Evolutionary conservation across 2,888 invertebrate species (phyloP).

Genomic region (Halictus ligatus): DNA sequence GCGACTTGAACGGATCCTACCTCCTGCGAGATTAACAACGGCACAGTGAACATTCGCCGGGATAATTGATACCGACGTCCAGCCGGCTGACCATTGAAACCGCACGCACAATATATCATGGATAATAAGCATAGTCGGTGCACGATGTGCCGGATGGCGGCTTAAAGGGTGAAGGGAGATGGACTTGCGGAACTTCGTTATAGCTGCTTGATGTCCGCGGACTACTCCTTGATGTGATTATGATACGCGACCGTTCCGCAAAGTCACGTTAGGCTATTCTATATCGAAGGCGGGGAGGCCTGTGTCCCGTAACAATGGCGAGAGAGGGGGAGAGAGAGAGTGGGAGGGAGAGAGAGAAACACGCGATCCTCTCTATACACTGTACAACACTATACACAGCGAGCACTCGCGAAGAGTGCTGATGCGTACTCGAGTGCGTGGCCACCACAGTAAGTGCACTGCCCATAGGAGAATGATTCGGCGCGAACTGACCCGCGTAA

Average conservation of each 20-base stretch:
- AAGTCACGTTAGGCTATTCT: slow-evolving; percentile 65
- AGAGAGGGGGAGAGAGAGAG: not conserved
- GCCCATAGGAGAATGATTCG: slow-evolving; percentile 43
- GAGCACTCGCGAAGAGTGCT: not conserved
- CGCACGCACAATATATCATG: slow-evolving; percentile 73
- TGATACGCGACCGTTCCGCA: slow-evolving; percentile 70
- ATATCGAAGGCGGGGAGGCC: slow-evolving; percentile 56
- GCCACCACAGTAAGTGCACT: not conserved
- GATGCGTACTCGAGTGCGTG: slow-evolving; percentile 8
- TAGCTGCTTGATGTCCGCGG: slow-evolving; percentile 44
- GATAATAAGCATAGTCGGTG: slow-evolving; percentile 72
- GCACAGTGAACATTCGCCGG: slow-evolving; percentile 69
- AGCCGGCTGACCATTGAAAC: slow-evolving; percentile 71
- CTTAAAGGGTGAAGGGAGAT: slow-evolving; percentile 9
- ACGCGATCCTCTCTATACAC: slow-evolving; percentile 23
- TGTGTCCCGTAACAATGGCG: slow-evolving; percentile 57
- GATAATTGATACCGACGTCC: slow-evolving; percentile 76
- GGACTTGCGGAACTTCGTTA: slow-evolving; percentile 53
- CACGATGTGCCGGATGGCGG: slow-evolving; percentile 24
- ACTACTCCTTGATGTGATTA: slow-evolving; percentile 64
- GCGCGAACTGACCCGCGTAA: slow-evolving; percentile 69
- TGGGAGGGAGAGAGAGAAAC: slow-evolving; percentile 23
- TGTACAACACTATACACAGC: not conserved
- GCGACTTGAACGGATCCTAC: slow-evolving; percentile 29
- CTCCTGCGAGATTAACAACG: slow-evolving; percentile 67